Evolutionary conservation across 2,888 invertebrate genomes (phyloP), one percentile per base, ranked within the genome.

Genomic region (Polymixis lichenea): DNA sequence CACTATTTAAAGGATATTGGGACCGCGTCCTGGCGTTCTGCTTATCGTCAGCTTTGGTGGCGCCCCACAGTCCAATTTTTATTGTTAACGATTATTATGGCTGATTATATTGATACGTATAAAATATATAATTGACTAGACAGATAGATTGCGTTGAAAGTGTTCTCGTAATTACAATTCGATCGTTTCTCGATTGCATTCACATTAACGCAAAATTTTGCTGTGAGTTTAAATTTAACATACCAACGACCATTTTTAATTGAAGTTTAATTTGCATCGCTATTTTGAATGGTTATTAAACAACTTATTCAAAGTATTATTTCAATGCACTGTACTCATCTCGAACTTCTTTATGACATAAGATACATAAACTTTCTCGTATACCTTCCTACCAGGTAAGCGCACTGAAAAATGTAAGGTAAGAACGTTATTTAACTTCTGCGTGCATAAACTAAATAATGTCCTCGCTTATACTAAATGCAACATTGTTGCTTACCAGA

Each of bases 131-230:
- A 17, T 17, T 53, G 65, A 38, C 75, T 77, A 79, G 51, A 55
- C 53, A 60, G 66, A 73, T 49, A 56, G 43, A 46, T 53, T 67
- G 65, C 51, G 67, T 69, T 74, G 72, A 69, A 87, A 84, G 64
- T 77, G 64, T 78, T 62, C 67, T 49, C 56, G 60, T 87, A 82
- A 82, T 86, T 79, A 87, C 73, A 78, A 75, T 82, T 77, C 56
- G 72, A 87, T 84, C 61, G 56, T 74, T 62, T 77, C 82, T 84
- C 76, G 76, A 80, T 84, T 82, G 82, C 75, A 72, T 79, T 80
- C 75, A 80, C 80, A 84, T 72, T 79, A 82, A 76, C 64, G 32
- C 66, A 80, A 78, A 78, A 82, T 79, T 83, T 83, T 79, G 70
- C 51, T 68, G 76, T 78, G 60, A 55, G 55, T 77, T 86, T 87